These are phyloP conservation scores for Oryzias celebensis DNA, from an alignment of 2,113 vertebrate genomes.

Conservation along the genomic window DNA sequence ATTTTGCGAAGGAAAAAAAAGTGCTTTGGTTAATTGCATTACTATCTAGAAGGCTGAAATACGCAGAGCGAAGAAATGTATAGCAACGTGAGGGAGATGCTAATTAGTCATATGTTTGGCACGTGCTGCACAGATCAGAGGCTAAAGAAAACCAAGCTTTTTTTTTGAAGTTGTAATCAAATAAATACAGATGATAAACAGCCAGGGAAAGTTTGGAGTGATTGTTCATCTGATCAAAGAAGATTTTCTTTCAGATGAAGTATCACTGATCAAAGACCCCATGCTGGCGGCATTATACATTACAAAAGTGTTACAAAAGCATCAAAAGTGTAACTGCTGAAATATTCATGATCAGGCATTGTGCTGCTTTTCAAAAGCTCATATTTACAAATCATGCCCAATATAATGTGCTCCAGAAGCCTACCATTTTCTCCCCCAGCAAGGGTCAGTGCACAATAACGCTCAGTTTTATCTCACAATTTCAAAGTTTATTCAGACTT, in stretches of 20 bases:
- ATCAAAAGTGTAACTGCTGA: slow-evolving; percentile 37
- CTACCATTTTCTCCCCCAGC: slow-evolving; percentile 68
- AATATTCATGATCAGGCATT: slow-evolving; percentile 64
- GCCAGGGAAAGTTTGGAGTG: slow-evolving; percentile 57
- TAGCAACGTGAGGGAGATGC: slow-evolving; percentile 73
- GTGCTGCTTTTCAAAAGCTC: slow-evolving; percentile 64
- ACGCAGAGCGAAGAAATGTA: slow-evolving; percentile 74
- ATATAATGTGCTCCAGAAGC: slow-evolving; percentile 56
- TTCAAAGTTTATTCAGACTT: slow-evolving; percentile 79
- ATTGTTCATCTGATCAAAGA: slow-evolving; percentile 45
- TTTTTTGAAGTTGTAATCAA: slow-evolving; percentile 58
- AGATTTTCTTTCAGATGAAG: slow-evolving; percentile 16
- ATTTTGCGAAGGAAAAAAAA: slow-evolving; percentile 63
- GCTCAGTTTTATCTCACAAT: slow-evolving; percentile 69
- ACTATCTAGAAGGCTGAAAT: slow-evolving; percentile 78
- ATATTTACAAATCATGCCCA: slow-evolving; percentile 77
- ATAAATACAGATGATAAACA: slow-evolving; percentile 70
- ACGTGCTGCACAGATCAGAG: slow-evolving; percentile 54
- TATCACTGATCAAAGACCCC: slow-evolving; percentile 47
- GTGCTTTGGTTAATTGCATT: slow-evolving; percentile 77
- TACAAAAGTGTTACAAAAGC: slow-evolving; percentile 53
- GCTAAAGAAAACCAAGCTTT: slow-evolving; percentile 41
- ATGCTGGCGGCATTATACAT: slow-evolving; percentile 64
- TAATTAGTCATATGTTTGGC: slow-evolving; percentile 74
- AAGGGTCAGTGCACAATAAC: slow-evolving; percentile 69